Conservation (phyloP, 2,888 invertebrate genomes). For the Crioceris asparagi region DNA sequence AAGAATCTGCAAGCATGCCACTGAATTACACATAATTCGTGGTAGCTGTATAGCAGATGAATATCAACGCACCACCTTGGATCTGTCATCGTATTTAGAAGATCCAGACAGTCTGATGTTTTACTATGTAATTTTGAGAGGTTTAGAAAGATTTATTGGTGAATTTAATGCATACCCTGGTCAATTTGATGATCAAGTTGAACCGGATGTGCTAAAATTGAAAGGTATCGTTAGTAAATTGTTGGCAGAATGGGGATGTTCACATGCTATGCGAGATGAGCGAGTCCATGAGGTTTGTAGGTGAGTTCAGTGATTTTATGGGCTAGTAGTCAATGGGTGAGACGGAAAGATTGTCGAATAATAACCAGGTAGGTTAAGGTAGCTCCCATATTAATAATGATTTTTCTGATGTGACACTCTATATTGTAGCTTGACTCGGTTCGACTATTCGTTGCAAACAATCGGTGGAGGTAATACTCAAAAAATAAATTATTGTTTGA, state of each 20-base stretch:
- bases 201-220: slow-evolving; percentile 52
- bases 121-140: slow-evolving; percentile 80
- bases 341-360: no score
- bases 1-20: slow-evolving; percentile 80
- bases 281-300: slow-evolving; percentile 86
- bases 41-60: slow-evolving; percentile 75
- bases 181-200: slow-evolving; percentile 71
- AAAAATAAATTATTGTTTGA: no score
- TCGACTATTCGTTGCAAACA: no score
- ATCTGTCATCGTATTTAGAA: slow-evolving; percentile 44
- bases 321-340: background rate
- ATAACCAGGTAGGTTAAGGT: no score
- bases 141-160: slow-evolving; percentile 79
- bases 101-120: slow-evolving; percentile 80
- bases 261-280: slow-evolving; percentile 69
- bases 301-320: background rate
- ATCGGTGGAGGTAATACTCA: no score
- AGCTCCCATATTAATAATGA: no score
- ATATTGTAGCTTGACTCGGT: no score
- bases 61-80: slow-evolving; percentile 46
- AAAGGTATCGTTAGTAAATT: slow-evolving; percentile 62
- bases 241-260: slow-evolving; percentile 76
- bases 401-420: no score
- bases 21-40: slow-evolving; percentile 66
- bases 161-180: slow-evolving; percentile 89